Evolutionary conservation across 2,113 vertebrate genomes (phyloP).

Genomic region (Corynorhinus townsendii): DNA sequence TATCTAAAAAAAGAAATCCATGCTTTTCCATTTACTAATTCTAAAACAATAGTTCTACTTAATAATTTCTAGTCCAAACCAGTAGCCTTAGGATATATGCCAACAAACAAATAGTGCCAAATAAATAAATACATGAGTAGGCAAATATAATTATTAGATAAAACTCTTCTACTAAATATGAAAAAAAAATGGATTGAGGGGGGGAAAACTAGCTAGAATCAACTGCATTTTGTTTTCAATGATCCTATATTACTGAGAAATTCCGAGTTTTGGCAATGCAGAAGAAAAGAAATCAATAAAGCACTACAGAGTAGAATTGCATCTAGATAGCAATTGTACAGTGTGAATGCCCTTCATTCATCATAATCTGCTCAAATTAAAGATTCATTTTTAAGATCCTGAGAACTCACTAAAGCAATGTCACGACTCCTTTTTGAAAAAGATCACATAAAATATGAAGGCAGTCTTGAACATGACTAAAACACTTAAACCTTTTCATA

Average conservation of each 20-base stretch:
- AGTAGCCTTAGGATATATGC: background rate
- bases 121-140: background rate
- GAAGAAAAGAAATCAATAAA: slow-evolving; percentile 53
- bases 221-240: slow-evolving; percentile 28
- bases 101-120: background rate
- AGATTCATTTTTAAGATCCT: slow-evolving; percentile 12
- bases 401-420: slow-evolving; percentile 48
- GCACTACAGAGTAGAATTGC: background rate
- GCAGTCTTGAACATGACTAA: background rate
- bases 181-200: background rate
- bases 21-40: background rate
- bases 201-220: background rate
- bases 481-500: slow-evolving; percentile 3
- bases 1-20: background rate
- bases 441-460: slow-evolving; percentile 29
- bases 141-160: background rate
- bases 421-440: background rate
- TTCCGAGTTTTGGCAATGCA: background rate
- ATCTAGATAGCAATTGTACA: background rate
- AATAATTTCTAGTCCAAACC: background rate
- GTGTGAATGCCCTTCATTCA: background rate
- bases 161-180: background rate
- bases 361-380: slow-evolving; percentile 43
- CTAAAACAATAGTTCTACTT: background rate
- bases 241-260: slow-evolving; percentile 2